A percentile compares a stretch with the other conserved stretches of the same genome.
Conservation (phyloP, 1,140 invertebrate species). For the Drosophila triauraria region DNA sequence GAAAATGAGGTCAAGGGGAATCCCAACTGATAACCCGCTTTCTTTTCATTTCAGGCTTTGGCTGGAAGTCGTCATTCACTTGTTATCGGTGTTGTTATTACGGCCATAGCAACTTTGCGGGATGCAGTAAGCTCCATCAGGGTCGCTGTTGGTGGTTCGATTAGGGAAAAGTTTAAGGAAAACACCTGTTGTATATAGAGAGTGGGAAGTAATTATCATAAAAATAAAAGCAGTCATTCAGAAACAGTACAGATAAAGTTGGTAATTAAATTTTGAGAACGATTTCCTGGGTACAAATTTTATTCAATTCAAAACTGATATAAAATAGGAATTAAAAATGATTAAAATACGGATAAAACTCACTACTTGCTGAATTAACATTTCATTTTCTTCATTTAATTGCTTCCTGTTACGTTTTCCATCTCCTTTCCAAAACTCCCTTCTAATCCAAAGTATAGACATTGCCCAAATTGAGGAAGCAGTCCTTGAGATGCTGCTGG, state of each 20-base stretch:
- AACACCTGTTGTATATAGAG: conserved; percentile 4
- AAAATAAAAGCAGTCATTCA: neutral
- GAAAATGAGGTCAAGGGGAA: neutral
- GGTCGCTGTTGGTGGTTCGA: conserved; percentile 33
- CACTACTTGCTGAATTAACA: neutral
- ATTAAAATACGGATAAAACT: neutral
- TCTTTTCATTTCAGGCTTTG: conserved; percentile 24
- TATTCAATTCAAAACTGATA: neutral
- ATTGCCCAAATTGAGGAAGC: conserved; percentile 90
- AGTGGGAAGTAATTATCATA: neutral
- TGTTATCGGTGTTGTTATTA: conserved; percentile 73
- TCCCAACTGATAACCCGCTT: conserved; percentile 1
- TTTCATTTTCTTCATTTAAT: neutral
- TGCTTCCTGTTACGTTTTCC: neutral
- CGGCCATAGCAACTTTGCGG: conserved; percentile 37
- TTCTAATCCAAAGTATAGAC: conserved; percentile 72
- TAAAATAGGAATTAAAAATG: neutral
- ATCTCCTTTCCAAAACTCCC: neutral
- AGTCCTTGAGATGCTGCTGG: conserved; percentile 92
- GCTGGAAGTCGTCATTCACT: conserved; percentile 1
- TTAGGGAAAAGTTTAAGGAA: neutral
- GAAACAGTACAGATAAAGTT: neutral
- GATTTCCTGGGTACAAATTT: neutral
- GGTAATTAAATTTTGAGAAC: neutral
- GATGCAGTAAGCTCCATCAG: conserved; percentile 56